Percentiles rank a stretch among this genome's conserved stretches.
Evolutionary conservation across 1,140 invertebrate species (phyloP).

Genomic region (Drosophila nannoptera): DNA sequence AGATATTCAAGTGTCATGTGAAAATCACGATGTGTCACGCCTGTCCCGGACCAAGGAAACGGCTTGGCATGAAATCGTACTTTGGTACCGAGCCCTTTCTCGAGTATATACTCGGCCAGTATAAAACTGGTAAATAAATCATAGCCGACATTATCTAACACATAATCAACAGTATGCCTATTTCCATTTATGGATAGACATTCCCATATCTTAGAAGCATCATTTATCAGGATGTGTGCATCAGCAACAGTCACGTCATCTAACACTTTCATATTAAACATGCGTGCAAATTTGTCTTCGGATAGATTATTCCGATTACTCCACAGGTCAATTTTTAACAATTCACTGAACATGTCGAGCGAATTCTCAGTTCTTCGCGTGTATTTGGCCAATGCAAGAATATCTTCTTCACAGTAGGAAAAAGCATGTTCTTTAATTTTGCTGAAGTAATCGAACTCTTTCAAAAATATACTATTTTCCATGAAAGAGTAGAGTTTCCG

Average conservation of each 20-base stretch:
- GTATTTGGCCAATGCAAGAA: conserved; percentile 80
- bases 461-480: conserved; percentile 84
- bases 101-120: conserved; percentile 89
- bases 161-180: conserved; percentile 83
- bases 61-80: conserved; percentile 93
- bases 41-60: conserved; percentile 97
- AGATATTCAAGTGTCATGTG: conserved; percentile 83
- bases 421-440: conserved; percentile 86
- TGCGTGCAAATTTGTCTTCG: conserved; percentile 81
- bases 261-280: conserved; percentile 80
- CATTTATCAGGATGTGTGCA: conserved; percentile 84
- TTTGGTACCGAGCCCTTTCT: conserved; percentile 83
- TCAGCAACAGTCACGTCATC: conserved; percentile 83
- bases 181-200: conserved; percentile 51
- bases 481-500: conserved; percentile 89
- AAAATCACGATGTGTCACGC: conserved; percentile 89
- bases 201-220: conserved; percentile 82
- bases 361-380: conserved; percentile 47
- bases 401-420: conserved; percentile 80
- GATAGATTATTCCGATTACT: conserved; percentile 91
- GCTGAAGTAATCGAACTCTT: conserved; percentile 88
- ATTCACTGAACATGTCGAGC: conserved; percentile 80
- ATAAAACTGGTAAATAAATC: conserved; percentile 95
- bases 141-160: conserved; percentile 96
- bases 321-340: conserved; percentile 85